Evolutionary conservation across 2,797 vertebrate species (phyloP).

Genomic region (Labroides dimidiatus): DNA sequence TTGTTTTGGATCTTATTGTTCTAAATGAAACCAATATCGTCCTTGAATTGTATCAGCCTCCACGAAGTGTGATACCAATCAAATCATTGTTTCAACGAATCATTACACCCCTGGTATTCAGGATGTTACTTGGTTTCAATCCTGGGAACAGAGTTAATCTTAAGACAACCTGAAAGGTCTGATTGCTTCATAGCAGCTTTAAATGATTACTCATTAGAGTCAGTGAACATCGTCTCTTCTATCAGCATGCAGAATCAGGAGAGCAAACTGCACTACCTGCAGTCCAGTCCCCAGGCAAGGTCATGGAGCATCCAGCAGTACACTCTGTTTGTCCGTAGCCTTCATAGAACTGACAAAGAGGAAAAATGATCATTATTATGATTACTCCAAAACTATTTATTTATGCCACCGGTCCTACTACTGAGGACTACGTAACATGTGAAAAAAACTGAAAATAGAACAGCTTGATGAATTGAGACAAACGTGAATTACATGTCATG

Average conservation of each 20-base stretch:
- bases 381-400: background rate
- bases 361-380: background rate
- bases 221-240: background rate
- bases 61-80: no score
- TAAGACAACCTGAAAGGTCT: background rate
- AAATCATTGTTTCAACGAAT: no score
- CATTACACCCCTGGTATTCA: no score
- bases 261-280: constrained; percentile 84
- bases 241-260: background rate
- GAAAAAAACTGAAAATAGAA: background rate
- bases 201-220: background rate
- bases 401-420: background rate
- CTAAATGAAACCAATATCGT: no score
- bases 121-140: background rate
- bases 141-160: background rate
- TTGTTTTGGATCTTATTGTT: no score
- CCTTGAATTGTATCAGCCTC: no score
- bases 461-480: background rate
- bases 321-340: constrained; percentile 98
- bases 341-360: constrained; percentile 90
- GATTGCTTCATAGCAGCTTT: background rate
- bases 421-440: background rate
- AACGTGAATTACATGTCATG: no score
- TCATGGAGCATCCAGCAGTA: constrained; percentile 90
- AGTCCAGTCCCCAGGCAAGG: constrained; percentile 91